phyloP scores from a whole-genome alignment of 2,797 vertebrate genomes.

The Alfaro cultratus region DNA sequence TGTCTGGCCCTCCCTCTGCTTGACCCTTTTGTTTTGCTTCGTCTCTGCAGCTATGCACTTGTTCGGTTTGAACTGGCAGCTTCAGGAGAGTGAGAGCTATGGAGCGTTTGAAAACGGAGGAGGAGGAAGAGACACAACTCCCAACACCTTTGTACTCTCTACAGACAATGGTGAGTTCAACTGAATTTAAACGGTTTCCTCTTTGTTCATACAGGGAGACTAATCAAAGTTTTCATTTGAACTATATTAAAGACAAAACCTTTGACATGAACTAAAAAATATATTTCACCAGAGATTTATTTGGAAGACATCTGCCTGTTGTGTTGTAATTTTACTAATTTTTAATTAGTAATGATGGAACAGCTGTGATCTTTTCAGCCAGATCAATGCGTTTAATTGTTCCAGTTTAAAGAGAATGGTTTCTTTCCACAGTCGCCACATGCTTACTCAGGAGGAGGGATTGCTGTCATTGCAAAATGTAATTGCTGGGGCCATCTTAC shows the following conservation, averaged over 20 bases:
- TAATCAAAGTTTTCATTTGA: background rate
- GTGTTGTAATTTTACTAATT: background rate
- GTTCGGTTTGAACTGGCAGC: conserved; percentile 98
- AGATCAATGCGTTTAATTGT: background rate
- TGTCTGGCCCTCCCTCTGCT: background rate
- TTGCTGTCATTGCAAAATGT: background rate
- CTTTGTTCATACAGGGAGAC: background rate
- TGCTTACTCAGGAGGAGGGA: background rate
- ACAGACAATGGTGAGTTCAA: conserved; percentile 89
- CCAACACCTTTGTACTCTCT: conserved; percentile 90
- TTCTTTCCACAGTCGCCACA: background rate
- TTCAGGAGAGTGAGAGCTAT: conserved; percentile 94
- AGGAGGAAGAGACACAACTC: conserved; percentile 85
- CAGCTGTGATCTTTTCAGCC: background rate
- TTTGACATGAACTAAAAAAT: background rate
- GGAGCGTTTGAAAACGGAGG: conserved; percentile 94
- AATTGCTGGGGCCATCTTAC: background rate
- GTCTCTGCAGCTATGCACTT: conserved; percentile 91
- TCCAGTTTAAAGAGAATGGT: background rate
- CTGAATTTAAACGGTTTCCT: background rate
- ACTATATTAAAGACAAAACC: background rate
- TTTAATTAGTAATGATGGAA: background rate
- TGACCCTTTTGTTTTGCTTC: background rate
- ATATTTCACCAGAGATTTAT: background rate
- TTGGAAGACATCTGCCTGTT: background rate